phyloP scores from a whole-genome alignment of 2,113 vertebrate genomes.

The Prietella phreatophila region DNA sequence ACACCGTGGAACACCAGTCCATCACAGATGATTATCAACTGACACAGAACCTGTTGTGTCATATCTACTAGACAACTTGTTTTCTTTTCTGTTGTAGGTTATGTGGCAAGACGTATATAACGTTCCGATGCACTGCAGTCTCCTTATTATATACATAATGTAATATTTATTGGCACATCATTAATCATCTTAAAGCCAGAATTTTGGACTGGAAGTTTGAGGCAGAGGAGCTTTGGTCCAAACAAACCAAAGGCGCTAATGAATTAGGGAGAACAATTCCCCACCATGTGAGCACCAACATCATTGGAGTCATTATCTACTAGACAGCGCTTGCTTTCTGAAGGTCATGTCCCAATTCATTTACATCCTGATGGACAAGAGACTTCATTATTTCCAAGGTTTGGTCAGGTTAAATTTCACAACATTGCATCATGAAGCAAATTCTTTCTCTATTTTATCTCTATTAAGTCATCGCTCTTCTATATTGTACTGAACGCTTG shows the following conservation, averaged over 20 bases:
- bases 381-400: background rate
- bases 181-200: conserved; percentile 9
- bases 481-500: background rate
- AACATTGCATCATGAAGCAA: conserved; percentile 8
- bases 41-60: background rate
- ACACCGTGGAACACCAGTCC: background rate
- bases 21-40: background rate
- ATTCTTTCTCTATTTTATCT: background rate
- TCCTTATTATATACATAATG: background rate
- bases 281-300: background rate
- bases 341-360: background rate
- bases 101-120: background rate
- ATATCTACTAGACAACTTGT: background rate
- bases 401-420: background rate
- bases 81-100: background rate
- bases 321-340: background rate
- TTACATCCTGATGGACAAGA: background rate
- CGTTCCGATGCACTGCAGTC: background rate
- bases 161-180: background rate
- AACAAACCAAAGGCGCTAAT: background rate
- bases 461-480: background rate
- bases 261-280: conserved; percentile 5
- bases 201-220: background rate
- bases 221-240: background rate
- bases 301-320: background rate